Evolutionary conservation across 2,888 invertebrate species (phyloP).

Genomic region (Monoplex corrugatus): DNA sequence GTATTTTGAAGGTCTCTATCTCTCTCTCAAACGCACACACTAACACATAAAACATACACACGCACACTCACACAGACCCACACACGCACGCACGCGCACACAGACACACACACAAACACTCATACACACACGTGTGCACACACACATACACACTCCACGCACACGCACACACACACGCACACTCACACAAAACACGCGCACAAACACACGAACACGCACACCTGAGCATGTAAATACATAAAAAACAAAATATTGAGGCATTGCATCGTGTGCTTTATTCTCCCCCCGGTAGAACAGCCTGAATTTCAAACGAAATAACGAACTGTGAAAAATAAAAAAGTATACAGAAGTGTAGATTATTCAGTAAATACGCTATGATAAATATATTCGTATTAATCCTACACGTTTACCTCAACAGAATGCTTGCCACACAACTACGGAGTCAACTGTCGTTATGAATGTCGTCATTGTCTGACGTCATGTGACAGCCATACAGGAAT

Average conservation of each 20-base stretch:
- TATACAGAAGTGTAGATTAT: too few relatives aligned
- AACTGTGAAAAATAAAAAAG: too few relatives aligned
- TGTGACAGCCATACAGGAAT: slow-evolving; percentile 41
- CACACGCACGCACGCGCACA: slow-evolving; percentile 29
- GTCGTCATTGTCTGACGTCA: slow-evolving; percentile 45
- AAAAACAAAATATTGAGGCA: too few relatives aligned
- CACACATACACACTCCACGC: background rate
- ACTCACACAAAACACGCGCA: too few relatives aligned
- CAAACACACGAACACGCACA: too few relatives aligned
- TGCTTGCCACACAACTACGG: slow-evolving; percentile 64
- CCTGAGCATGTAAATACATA: too few relatives aligned
- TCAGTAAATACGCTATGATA: too few relatives aligned
- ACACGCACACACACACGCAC: background rate
- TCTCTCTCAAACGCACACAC: too few relatives aligned
- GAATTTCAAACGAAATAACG: too few relatives aligned
- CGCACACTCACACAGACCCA: background rate
- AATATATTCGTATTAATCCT: too few relatives aligned
- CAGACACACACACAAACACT: slow-evolving; percentile 8
- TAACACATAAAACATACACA: background rate
- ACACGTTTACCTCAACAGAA: slow-evolving; percentile 49
- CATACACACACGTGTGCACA: background rate
- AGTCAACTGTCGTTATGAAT: slow-evolving; percentile 27
- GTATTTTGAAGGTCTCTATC: too few relatives aligned
- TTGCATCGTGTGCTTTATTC: background rate
- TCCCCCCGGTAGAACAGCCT: too few relatives aligned